Evolutionary conservation across 1,140 invertebrate species (phyloP).

Genomic region (Epicauta chinensis): DNA sequence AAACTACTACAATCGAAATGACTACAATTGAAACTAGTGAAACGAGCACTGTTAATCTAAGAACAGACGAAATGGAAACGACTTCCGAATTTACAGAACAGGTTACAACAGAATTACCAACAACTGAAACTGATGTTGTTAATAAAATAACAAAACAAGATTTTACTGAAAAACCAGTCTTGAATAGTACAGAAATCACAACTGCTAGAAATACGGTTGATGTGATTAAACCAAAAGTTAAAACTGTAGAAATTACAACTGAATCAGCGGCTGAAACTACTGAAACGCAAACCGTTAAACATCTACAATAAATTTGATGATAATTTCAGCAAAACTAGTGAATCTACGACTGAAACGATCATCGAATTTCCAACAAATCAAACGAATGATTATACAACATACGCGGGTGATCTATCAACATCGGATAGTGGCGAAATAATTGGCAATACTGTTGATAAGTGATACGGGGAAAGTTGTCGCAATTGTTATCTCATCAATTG

Average conservation of each 20-base stretch:
- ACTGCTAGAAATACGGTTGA: conserved; percentile 1
- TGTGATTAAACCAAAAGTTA: too few relatives aligned
- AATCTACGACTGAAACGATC: neutral
- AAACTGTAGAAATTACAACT: neutral
- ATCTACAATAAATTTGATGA: neutral
- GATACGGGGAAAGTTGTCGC: conserved; percentile 47
- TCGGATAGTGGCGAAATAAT: conserved; percentile 10
- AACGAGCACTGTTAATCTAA: neutral
- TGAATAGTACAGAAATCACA: conserved; percentile 12
- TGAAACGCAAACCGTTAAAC: neutral
- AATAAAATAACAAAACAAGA: too few relatives aligned
- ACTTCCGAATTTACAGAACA: conserved; percentile 11
- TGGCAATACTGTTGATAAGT: conserved; percentile 37
- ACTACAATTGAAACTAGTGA: conserved; percentile 9
- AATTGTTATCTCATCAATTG: conserved; percentile 49
- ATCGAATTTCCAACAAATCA: neutral
- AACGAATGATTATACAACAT: too few relatives aligned
- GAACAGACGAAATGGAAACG: neutral
- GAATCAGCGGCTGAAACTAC: neutral
- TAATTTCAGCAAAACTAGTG: neutral
- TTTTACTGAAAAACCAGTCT: too few relatives aligned
- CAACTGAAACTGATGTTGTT: too few relatives aligned
- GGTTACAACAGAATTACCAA: conserved; percentile 2
- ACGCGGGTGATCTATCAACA: conserved; percentile 31
- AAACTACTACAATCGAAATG: neutral